Evolutionary conservation across 2,888 invertebrate species (phyloP).

Genomic region (Tortricodes alternella): DNA sequence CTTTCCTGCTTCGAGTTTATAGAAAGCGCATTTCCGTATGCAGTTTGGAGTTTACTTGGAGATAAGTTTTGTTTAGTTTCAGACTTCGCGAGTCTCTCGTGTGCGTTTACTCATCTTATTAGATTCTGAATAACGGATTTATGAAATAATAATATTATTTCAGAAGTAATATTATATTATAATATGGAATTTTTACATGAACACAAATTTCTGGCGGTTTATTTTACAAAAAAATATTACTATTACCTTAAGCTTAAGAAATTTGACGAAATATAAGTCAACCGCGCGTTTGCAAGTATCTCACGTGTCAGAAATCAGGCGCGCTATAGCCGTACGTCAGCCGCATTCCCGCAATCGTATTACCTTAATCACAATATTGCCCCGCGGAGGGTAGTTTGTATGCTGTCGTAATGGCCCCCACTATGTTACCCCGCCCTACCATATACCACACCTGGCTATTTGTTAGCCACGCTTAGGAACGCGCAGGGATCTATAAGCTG

Average conservation of each 20-base stretch:
- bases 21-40: conserved; percentile 45
- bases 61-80: conserved; percentile 49
- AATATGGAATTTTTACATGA: too few species aligned
- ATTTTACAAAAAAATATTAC: too few species aligned
- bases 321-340: conserved; percentile 25
- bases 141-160: conserved; percentile 35
- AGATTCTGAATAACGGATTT: conserved; percentile 40
- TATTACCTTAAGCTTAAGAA: background rate
- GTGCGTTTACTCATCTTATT: conserved; percentile 47
- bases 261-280: background rate
- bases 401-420: conserved; percentile 37
- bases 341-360: conserved; percentile 51
- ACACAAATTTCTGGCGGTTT: too few species aligned
- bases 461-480: conserved; percentile 17
- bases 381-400: conserved; percentile 59
- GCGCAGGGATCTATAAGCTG: conserved; percentile 2
- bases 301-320: conserved; percentile 47
- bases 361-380: conserved; percentile 69
- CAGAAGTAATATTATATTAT: too few species aligned
- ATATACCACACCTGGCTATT: conserved; percentile 29
- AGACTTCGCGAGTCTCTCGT: conserved; percentile 41
- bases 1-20: conserved; percentile 43
- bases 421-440: conserved; percentile 26
- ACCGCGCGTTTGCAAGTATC: background rate
- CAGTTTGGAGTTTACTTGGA: conserved; percentile 46